Evolutionary conservation across 92 coral and sea anemone species (phyloP), one percentile per base, ranked within the genome.

Genomic region (Palythoa grandiflora): DNA sequence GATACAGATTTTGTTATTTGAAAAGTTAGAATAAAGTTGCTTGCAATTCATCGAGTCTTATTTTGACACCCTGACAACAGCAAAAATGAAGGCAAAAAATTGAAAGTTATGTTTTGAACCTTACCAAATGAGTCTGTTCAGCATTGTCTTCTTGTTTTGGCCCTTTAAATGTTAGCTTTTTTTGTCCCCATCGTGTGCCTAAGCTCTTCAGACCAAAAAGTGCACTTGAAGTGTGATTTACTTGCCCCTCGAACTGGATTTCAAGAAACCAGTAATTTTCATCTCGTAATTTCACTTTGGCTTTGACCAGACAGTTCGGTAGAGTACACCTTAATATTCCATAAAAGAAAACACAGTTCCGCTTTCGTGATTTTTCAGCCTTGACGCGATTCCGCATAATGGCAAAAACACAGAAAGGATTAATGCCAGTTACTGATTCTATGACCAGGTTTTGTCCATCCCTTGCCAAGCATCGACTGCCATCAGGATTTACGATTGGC

Each of bases 341-440:
- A 63, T 17, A 17, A 19, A 63, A 63, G 36, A 63, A 63, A 20
- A 63, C 70, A n/a, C 37, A 17, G 70, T 63, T 63, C 8, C 35
- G 17, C 10, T 63, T 63, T 19, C 70, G 28, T 1, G 70, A 63
- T 2, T 63, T 9, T n/a, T 63, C 28, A 17, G 70, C 19, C 35
- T 63, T 63, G 10, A 63, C 70, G n/a, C 70, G 70, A 19, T 63
- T 63, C 20, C 70, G 28, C 8, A 21, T 17, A 9, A 63, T 35
- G 6, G 70, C 70, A 63, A 63, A 63, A 20, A 63, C 70, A 63
- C 70, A 63, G 70, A 63, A 63, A 17, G 70, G 70, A 21, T 63
- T 63, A 63, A 63, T 63, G 5, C 28, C 20, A n/a, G 19, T 63
- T 21, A 63, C 70, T 17, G 35, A 5, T 19, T 63, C 70, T 63